phyloP scores from a whole-genome alignment of 2,113 vertebrate species.

The Ibidorhyncha struthersii region DNA sequence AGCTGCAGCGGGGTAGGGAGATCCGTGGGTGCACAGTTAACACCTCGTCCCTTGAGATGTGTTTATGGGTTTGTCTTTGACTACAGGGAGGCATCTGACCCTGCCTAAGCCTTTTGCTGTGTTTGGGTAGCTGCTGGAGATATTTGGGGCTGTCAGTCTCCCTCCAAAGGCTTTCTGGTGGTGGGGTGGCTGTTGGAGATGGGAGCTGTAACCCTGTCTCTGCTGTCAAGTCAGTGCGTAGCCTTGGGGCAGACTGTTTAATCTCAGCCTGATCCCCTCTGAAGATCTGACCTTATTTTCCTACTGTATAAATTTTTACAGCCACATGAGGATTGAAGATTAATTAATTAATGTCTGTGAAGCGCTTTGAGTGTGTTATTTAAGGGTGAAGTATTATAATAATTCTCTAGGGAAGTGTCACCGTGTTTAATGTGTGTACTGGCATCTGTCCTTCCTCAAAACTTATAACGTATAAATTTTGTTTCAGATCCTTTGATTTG shows the following conservation, averaged over 20 bases:
- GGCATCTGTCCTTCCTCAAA: background rate
- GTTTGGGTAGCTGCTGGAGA: background rate
- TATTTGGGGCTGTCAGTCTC: background rate
- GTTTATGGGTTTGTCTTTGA: background rate
- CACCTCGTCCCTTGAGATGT: background rate
- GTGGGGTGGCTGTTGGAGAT: background rate
- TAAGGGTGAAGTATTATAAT: background rate
- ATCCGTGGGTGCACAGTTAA: background rate
- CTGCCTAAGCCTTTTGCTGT: background rate
- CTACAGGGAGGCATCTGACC: background rate
- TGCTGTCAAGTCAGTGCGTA: background rate
- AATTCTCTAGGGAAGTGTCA: background rate
- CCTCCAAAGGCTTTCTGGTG: background rate
- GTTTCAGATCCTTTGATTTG: background rate
- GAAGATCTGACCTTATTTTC: conserved; percentile 54
- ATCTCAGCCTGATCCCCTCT: background rate
- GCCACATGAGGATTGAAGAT: conserved; percentile 31
- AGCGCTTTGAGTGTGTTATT: conserved; percentile 37
- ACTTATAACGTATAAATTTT: background rate
- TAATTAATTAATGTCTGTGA: conserved; percentile 63
- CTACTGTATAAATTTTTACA: conserved; percentile 53
- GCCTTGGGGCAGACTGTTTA: background rate
- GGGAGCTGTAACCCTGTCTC: background rate
- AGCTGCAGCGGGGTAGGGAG: background rate
- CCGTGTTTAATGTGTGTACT: background rate